Conservation (phyloP, 2,888 invertebrate species). For the Chrysopilus asiliformis region DNA sequence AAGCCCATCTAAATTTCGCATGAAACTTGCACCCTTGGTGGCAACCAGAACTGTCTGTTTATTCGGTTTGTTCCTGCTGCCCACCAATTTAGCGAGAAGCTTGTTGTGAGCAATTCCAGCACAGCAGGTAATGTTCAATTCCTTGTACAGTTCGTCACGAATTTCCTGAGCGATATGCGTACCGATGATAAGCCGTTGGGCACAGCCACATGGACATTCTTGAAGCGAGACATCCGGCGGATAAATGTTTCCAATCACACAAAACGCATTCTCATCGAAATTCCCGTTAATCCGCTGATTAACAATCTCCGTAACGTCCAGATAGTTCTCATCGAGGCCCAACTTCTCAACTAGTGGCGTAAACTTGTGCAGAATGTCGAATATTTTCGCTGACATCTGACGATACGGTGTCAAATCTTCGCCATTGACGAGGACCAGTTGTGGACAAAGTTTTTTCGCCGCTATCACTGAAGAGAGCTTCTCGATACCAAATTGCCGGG, state of each 20-base stretch:
- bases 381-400: conserved; percentile 62
- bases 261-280: conserved; percentile 9
- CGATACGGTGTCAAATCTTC: conserved; percentile 74
- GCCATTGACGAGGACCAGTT: conserved; percentile 61
- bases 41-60: conserved; percentile 70
- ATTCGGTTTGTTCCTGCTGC: conserved; percentile 62
- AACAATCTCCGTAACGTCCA: conserved; percentile 57
- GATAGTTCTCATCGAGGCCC: conserved; percentile 73
- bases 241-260: conserved; percentile 41
- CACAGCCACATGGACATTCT: conserved; percentile 63
- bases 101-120: conserved; percentile 78
- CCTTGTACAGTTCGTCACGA: conserved; percentile 49
- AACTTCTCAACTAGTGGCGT: conserved; percentile 64
- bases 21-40: conserved; percentile 48
- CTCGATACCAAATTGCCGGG: conserved; percentile 57
- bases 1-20: conserved; percentile 48
- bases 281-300: conserved; percentile 18
- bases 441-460: conserved; percentile 58
- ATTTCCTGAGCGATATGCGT: conserved; percentile 65
- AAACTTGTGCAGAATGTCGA: conserved; percentile 54
- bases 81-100: conserved; percentile 64
- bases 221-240: conserved; percentile 42
- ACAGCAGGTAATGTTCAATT: conserved; percentile 63
- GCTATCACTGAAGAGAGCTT: conserved; percentile 70
- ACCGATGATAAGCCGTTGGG: conserved; percentile 51